Percentiles rank a stretch among this genome's conserved stretches.
Evolutionary conservation across 2,888 invertebrate genomes (phyloP).

Genomic region (Trachelus troglodyta): DNA sequence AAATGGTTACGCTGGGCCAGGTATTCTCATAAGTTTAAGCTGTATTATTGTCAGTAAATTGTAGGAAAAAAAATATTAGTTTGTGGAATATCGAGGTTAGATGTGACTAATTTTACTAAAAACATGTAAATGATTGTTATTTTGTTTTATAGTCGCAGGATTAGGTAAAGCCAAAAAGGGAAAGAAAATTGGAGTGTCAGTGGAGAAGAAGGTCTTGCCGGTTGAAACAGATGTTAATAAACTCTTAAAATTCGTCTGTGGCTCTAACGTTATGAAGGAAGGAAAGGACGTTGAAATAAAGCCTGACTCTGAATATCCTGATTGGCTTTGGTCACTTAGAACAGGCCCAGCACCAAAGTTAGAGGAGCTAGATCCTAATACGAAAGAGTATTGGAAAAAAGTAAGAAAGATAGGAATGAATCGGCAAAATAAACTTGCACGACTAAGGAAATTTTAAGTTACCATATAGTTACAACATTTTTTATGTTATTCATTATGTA

Average conservation of each 20-base stretch:
- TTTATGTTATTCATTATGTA: background rate
- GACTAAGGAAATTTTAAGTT: slow-evolving; percentile 72
- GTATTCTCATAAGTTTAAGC: slow-evolving; percentile 25
- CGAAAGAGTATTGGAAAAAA: slow-evolving; percentile 85
- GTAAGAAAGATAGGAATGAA: slow-evolving; percentile 75
- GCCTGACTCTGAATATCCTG: slow-evolving; percentile 87
- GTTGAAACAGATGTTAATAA: slow-evolving; percentile 87
- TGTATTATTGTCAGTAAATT: background rate
- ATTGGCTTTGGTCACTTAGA: slow-evolving; percentile 88
- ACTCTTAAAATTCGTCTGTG: slow-evolving; percentile 83
- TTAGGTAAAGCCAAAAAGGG: slow-evolving; percentile 71
- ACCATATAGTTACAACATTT: background rate
- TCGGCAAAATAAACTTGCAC: slow-evolving; percentile 73
- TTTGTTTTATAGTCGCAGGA: slow-evolving; percentile 14
- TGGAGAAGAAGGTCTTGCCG: slow-evolving; percentile 80
- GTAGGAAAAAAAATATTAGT: background rate
- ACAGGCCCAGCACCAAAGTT: slow-evolving; percentile 74
- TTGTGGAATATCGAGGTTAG: background rate
- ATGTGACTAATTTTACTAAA: background rate
- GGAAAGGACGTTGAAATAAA: slow-evolving; percentile 84
- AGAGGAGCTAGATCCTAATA: slow-evolving; percentile 81
- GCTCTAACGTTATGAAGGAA: slow-evolving; percentile 83
- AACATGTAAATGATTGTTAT: background rate
- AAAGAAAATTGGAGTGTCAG: slow-evolving; percentile 72
- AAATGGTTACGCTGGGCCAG: slow-evolving; percentile 35